Base-by-base conservation (phyloP, 1,140 invertebrate species). In the Saccostrea echinata region DNA sequence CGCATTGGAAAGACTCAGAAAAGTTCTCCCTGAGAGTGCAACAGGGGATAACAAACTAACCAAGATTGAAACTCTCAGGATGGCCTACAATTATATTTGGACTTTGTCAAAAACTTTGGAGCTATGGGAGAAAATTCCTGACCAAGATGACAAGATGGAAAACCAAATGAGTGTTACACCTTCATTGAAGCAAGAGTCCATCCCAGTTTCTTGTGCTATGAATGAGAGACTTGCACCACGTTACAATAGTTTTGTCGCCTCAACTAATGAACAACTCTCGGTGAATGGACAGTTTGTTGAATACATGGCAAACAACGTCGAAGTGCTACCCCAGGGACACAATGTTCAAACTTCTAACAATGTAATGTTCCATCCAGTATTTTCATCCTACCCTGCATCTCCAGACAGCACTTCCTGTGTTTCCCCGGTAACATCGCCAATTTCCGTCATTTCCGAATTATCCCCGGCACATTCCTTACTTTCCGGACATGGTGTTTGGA, bases 11-110 rank as follows among this genome's bases (percentile, higher is more conserved):
- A 96, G 97, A 61, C 95, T 99, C 1, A 96, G 98, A 21, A 91
- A 93, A 64, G 90, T 92, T 6, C 90, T 95, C 12, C 94, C 94
- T 4, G 91, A 90, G 4, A 97, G 97, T 0, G 97, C 98, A 92
- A 97, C 97, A 6, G 98, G 99, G 95, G 98, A 99, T 94, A 98
- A 98, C 4, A 99, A 99, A 94, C 96, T 99, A n/a, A 99, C 98
- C 0, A 99, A 99, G 95, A 99, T 99, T 90, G 98, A 99, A 95
- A 99, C 98, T 0, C 96, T 99, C 27, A 96, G 98, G 55, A 98
- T 99, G 92, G 98, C 98, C 0, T 97, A 98, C 94, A 99, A 98
- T 93, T 99, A 99, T 94, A 99, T 99, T 88, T 98, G 97, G 96
- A 97, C 98, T 0, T 94, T 99, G 52, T 97, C 97, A 51, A 97